Evolutionary conservation across 2,888 invertebrate genomes (phyloP).

Genomic region (Laspeyria flexula): DNA sequence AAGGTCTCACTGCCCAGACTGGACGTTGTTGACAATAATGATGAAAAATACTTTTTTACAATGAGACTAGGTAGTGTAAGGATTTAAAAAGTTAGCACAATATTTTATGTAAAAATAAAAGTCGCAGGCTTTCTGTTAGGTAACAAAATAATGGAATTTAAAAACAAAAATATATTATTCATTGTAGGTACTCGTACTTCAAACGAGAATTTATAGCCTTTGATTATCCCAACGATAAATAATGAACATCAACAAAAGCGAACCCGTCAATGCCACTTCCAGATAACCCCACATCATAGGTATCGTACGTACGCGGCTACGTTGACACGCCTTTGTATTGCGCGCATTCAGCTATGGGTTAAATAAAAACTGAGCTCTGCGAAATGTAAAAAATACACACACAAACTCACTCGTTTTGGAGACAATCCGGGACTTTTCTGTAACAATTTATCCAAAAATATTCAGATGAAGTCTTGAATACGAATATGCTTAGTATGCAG

Average conservation of each 20-base stretch:
- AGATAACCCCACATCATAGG: conserved; percentile 32
- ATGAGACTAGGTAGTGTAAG: too few species aligned
- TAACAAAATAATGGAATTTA: too few species aligned
- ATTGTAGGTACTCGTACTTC: too few species aligned
- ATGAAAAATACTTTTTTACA: too few species aligned
- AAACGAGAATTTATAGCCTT: too few species aligned
- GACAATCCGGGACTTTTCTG: conserved; percentile 42
- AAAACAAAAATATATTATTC: too few species aligned
- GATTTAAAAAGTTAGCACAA: too few species aligned
- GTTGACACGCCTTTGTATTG: conserved; percentile 73
- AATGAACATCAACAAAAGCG: conserved; percentile 5
- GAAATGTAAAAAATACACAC: conserved; percentile 59
- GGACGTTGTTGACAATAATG: too few species aligned
- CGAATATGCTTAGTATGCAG: too few species aligned
- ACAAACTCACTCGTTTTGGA: conserved; percentile 42
- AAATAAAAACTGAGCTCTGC: conserved; percentile 68
- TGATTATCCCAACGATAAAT: not conserved
- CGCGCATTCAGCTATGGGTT: conserved; percentile 69
- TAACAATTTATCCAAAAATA: conserved; percentile 31
- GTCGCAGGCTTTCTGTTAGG: too few species aligned
- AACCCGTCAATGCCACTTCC: conserved; percentile 34
- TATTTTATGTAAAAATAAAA: too few species aligned
- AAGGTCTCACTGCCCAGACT: too few species aligned
- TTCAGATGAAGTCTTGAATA: conserved; percentile 22
- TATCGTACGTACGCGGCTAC: conserved; percentile 43